A percentile compares a stretch with the other conserved stretches of the same genome.
These are phyloP conservation scores for Phortica variegata DNA, from an alignment of 1,140 invertebrate species.

Conservation along the genomic window DNA sequence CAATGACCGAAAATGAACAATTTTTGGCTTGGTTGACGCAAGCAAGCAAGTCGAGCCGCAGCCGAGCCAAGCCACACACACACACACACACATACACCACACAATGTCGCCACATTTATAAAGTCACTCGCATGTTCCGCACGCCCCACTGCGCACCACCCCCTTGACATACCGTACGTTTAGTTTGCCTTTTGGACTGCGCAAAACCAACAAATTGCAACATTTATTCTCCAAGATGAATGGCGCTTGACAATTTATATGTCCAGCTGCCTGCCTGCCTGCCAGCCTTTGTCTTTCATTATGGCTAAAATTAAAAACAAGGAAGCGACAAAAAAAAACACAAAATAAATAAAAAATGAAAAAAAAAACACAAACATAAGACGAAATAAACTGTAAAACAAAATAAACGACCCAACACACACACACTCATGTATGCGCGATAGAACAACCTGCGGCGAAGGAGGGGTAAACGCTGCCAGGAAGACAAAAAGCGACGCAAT, in stretches of 20 bases:
- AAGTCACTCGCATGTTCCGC: slow-evolving; percentile 3
- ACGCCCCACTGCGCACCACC: slow-evolving; percentile 15
- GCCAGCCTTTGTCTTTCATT: slow-evolving; percentile 39
- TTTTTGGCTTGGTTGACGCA: too few species aligned
- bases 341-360: not conserved
- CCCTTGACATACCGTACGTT: slow-evolving; percentile 17
- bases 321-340: slow-evolving; percentile 28
- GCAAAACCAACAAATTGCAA: slow-evolving; percentile 51
- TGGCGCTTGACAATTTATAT: slow-evolving; percentile 54
- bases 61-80: slow-evolving; percentile 1
- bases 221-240: slow-evolving; percentile 54
- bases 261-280: slow-evolving; percentile 20
- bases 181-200: slow-evolving; percentile 27
- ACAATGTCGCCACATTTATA: slow-evolving; percentile 21
- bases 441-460: slow-evolving; percentile 38
- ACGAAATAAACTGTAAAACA: slow-evolving; percentile 51
- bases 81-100: not conserved
- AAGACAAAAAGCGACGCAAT: slow-evolving; percentile 34
- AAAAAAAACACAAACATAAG: not conserved
- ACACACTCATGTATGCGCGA: slow-evolving; percentile 3
- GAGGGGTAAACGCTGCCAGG: slow-evolving; percentile 19
- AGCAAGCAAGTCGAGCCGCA: slow-evolving; percentile 31
- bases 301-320: slow-evolving; percentile 54
- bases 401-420: slow-evolving; percentile 45
- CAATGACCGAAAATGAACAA: too few species aligned